phyloP scores from a whole-genome alignment of 2,797 vertebrate species.

The Antrozous pallidus region DNA sequence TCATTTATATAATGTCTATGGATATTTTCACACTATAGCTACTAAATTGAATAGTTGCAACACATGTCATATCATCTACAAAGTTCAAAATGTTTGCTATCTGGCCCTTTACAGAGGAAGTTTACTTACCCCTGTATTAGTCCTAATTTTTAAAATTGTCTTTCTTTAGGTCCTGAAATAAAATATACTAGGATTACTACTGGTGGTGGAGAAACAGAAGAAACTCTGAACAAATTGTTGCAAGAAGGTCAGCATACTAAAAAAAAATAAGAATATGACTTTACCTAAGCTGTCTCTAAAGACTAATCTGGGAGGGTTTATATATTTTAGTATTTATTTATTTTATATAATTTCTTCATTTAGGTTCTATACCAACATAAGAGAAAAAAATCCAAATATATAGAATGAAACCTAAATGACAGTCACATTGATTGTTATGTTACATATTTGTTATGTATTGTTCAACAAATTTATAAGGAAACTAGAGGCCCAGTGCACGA shows the following conservation, averaged over 20 bases:
- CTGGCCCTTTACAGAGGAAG: not conserved
- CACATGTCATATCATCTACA: not conserved
- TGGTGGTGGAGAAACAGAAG: conserved; percentile 79
- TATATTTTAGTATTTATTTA: not conserved
- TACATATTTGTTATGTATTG: not conserved
- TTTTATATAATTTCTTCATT: not conserved
- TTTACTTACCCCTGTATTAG: not conserved
- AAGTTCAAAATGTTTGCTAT: not conserved
- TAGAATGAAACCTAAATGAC: not conserved
- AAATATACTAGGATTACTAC: conserved; percentile 85
- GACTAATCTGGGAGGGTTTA: not conserved
- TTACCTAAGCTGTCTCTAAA: not conserved
- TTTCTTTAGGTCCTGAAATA: conserved; percentile 84
- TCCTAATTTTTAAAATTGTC: not conserved
- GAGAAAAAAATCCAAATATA: not conserved
- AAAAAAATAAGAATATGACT: not conserved
- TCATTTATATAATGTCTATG: not conserved
- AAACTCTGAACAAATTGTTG: conserved; percentile 82
- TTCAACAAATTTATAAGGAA: conserved; percentile 19
- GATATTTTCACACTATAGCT: not conserved
- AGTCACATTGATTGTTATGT: not conserved
- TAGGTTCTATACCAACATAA: conserved; percentile 15
- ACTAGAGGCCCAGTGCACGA: too few species aligned
- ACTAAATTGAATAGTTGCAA: not conserved
- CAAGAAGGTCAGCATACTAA: conserved; percentile 87